Percentiles rank a stretch among this genome's conserved stretches.
Conservation (phyloP, 2,888 invertebrate species). For the Netelia inedita region DNA sequence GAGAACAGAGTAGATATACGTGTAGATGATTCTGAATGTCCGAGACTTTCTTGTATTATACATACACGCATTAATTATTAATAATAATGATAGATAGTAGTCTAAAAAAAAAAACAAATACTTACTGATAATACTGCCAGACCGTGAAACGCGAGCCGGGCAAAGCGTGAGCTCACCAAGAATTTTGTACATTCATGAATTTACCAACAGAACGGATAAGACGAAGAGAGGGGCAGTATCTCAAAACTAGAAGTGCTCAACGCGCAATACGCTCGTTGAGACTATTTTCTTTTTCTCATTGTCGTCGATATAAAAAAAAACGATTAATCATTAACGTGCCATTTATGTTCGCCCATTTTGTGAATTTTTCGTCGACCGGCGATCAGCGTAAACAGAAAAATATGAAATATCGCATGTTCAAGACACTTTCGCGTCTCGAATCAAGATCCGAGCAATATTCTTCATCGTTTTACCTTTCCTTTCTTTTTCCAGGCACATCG, state of each 20-base stretch:
- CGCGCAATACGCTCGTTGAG: neutral
- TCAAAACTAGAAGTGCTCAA: neutral
- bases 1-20: conserved; percentile 1
- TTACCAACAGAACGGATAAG: conserved; percentile 19
- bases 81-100: conserved; percentile 47
- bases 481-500: neutral
- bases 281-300: neutral
- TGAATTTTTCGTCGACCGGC: conserved; percentile 5
- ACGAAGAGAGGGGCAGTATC: conserved; percentile 31
- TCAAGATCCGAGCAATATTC: neutral
- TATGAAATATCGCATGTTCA: neutral
- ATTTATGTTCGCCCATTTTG: neutral
- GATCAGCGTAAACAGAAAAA: conserved; percentile 6
- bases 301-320: neutral
- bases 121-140: conserved; percentile 80
- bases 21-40: conserved; percentile 64
- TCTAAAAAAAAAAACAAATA: conserved; percentile 62
- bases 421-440: neutral
- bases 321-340: neutral
- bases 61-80: conserved; percentile 53
- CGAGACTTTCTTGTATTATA: conserved; percentile 60
- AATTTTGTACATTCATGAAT: conserved; percentile 60
- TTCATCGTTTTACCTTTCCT: neutral
- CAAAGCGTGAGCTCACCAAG: conserved; percentile 44
- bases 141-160: conserved; percentile 67